Evolutionary conservation across 2,888 invertebrate species (phyloP).

Genomic region (Chrysopilus asiliformis): DNA sequence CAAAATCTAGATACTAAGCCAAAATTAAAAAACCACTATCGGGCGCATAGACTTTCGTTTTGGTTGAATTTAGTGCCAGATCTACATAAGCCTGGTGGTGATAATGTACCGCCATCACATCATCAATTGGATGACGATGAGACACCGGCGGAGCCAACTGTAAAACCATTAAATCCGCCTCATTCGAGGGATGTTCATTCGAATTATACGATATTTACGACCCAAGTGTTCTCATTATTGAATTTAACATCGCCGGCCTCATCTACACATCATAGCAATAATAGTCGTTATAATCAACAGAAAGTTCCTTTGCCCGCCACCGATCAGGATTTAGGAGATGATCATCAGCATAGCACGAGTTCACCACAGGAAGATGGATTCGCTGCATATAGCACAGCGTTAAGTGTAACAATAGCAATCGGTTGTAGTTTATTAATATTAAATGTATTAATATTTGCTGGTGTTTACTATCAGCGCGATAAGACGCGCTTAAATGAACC

Average conservation of each 20-base stretch:
- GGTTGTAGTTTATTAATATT: slow-evolving; percentile 84
- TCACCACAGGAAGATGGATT: slow-evolving; percentile 72
- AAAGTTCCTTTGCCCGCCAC: slow-evolving; percentile 20
- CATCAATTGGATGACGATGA: slow-evolving; percentile 68
- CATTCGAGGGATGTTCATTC: slow-evolving; percentile 12
- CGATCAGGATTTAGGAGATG: slow-evolving; percentile 25
- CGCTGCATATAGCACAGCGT: slow-evolving; percentile 78
- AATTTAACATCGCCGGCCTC: slow-evolving; percentile 34
- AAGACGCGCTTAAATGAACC: slow-evolving; percentile 59
- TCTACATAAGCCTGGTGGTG: slow-evolving; percentile 73
- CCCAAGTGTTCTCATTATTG: slow-evolving; percentile 34
- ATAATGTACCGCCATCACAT: slow-evolving; percentile 71
- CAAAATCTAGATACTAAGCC: slow-evolving; percentile 65
- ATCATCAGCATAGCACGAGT: slow-evolving; percentile 32
- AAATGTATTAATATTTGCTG: slow-evolving; percentile 87
- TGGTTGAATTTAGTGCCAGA: slow-evolving; percentile 93
- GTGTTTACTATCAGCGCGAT: slow-evolving; percentile 85
- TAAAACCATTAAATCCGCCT: slow-evolving; percentile 37
- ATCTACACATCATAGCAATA: slow-evolving; percentile 22
- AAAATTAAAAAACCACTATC: slow-evolving; percentile 82
- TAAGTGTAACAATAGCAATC: slow-evolving; percentile 87
- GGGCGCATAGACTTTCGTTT: slow-evolving; percentile 83
- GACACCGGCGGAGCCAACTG: slow-evolving; percentile 34
- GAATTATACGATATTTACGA: slow-evolving; percentile 34
- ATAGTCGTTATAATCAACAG: slow-evolving; percentile 18